Evolutionary conservation across 2,888 invertebrate species (phyloP), one percentile per base, ranked within the genome.

Genomic region (Eupithecia centaureata): DNA sequence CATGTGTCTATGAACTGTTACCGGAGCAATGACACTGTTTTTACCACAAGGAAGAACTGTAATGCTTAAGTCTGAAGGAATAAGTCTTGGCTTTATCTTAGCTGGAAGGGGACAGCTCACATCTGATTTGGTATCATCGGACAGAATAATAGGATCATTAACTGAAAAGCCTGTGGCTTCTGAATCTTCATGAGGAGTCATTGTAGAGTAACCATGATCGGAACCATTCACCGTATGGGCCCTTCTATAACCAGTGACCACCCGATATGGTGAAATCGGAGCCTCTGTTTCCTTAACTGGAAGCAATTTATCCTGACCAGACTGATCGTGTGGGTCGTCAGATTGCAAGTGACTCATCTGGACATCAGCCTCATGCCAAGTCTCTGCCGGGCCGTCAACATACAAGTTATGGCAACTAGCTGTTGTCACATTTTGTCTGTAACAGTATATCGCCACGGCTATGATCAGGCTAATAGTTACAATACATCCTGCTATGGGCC

Each of bases 131-230:
- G 93, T 92, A 70, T 93, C 93, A 77, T 95, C 92, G 57, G 92
- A 92, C 65, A 92, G 77, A 71, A 95, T 87, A 42, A 94, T 90
- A 0, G 95, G 95, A 78, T 96, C 96, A 59, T 95, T 94, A 10
- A 95, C 94, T 25, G 96, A 96, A 76, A 96, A 96, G 10, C 96
- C 96, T 74, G 96, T 95, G 76, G 97, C 96, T 83, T 97, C 97
- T 0, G 97, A 97, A 82, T 97, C 97, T 81, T 98, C 97, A 78
- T 97, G 97, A 1, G 97, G 97, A 0, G 97, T 98, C 98, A 98
- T 98, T 0, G 98, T 98, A 3, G 97, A 98, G 88, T 98, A 98
- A 1, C 98, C 98, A 83, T 98, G 98, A 91, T 98, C 98, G n/a
- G 97, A 98, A 77, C 96, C 96, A 56, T 96, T 96, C 0, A 96